These are phyloP conservation scores for Lamellibrachia columna DNA, from an alignment of 2,888 invertebrate genomes.

Conservation along the genomic window DNA sequence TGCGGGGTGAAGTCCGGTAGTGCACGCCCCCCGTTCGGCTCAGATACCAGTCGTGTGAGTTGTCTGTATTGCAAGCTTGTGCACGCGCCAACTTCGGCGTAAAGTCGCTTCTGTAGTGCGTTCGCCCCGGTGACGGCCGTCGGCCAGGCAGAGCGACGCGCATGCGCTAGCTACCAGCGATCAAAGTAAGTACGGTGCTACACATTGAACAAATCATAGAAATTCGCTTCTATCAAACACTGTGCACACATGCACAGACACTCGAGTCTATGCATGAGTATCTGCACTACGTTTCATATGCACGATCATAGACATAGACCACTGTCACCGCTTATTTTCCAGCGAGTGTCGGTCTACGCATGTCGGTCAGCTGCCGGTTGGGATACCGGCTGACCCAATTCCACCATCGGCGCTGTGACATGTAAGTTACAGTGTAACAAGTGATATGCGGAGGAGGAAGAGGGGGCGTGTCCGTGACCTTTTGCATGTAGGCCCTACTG, in stretches of 20 bases:
- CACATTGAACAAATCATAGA: not conserved
- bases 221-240: not conserved
- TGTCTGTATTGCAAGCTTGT: not conserved
- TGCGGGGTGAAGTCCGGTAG: not conserved
- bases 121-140: not conserved
- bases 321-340: not conserved
- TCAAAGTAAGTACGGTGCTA: not conserved
- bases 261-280: not conserved
- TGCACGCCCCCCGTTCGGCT: not conserved
- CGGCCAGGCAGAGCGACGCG: not conserved
- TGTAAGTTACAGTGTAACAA: not conserved
- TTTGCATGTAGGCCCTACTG: not conserved
- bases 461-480: not conserved
- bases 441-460: not conserved
- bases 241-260: not conserved
- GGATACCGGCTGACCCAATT: not conserved
- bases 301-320: not conserved
- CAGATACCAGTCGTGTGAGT: conserved; percentile 7
- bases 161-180: not conserved
- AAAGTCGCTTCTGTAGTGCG: not conserved
- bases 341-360: not conserved
- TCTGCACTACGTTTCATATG: not conserved
- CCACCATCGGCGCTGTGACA: not conserved
- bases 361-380: not conserved
- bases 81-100: not conserved